These are phyloP conservation scores for Hypena proboscidalis DNA, from an alignment of 2,888 invertebrate species.

Conservation along the genomic window DNA sequence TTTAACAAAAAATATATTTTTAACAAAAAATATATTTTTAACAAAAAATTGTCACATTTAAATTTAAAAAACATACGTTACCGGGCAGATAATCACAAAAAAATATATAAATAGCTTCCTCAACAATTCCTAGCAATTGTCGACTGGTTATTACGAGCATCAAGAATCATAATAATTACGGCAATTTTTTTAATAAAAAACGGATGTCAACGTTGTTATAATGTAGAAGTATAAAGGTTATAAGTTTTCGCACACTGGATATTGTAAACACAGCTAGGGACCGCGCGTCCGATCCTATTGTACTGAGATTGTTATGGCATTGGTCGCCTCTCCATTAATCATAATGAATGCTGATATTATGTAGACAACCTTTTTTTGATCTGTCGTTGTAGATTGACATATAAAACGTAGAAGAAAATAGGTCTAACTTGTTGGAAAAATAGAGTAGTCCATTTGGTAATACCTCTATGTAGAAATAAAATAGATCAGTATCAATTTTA, in stretches of 20 bases:
- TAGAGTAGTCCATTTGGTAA: too few species aligned
- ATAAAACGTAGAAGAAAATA: background rate
- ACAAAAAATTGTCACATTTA: too few species aligned
- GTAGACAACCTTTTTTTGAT: conserved; percentile 10
- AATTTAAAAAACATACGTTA: background rate
- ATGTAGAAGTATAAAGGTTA: background rate
- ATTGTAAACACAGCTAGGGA: conserved; percentile 14
- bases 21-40: too few species aligned
- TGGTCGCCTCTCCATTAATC: conserved; percentile 18
- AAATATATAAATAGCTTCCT: conserved; percentile 17
- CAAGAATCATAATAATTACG: too few species aligned
- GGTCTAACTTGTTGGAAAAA: too few species aligned
- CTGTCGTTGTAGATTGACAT: background rate
- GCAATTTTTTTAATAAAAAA: too few species aligned
- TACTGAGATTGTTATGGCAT: conserved; percentile 21
- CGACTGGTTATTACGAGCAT: too few species aligned
- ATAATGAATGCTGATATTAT: conserved; percentile 17
- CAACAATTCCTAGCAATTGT: conserved; percentile 13
- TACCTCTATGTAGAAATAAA: too few species aligned
- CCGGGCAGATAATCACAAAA: background rate
- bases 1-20: too few species aligned
- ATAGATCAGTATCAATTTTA: too few species aligned
- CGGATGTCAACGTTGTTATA: background rate
- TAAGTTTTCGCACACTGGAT: conserved; percentile 6
- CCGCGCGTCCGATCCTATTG: conserved; percentile 17